Percentiles rank a stretch among this genome's conserved stretches.
Conservation (phyloP, 2,797 vertebrate species). For the Leptatherina wallacei region DNA sequence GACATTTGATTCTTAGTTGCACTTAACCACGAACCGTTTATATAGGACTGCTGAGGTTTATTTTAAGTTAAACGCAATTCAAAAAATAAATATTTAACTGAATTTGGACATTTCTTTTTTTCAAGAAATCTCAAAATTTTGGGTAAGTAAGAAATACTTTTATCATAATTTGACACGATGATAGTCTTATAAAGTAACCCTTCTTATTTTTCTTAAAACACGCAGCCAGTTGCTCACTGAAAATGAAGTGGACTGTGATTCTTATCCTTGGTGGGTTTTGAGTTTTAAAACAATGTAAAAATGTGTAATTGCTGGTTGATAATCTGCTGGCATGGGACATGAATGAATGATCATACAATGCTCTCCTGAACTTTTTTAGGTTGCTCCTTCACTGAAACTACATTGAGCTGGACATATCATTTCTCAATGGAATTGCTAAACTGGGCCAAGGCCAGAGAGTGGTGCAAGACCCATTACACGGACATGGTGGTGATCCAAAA, state of each 20-base stretch:
- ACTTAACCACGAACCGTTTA: background rate
- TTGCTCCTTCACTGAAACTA: constrained; percentile 30
- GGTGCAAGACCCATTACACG: constrained; percentile 61
- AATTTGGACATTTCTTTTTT: background rate
- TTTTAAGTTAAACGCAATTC: background rate
- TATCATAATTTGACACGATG: background rate
- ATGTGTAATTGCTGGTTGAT: background rate
- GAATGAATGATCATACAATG: background rate
- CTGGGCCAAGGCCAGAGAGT: constrained; percentile 69
- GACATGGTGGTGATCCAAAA: constrained; percentile 81
- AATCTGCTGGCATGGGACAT: background rate
- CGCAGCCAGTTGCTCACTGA: background rate
- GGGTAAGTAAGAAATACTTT: constrained; percentile 13
- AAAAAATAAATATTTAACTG: constrained; percentile 8
- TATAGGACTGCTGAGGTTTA: background rate
- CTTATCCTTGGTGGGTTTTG: constrained; percentile 64
- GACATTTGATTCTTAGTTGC: background rate
- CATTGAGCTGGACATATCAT: constrained; percentile 75
- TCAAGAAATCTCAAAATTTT: background rate
- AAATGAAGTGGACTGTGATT: constrained; percentile 60
- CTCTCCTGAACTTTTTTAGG: constrained; percentile 37
- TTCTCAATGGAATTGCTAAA: constrained; percentile 18
- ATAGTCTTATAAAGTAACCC: background rate
- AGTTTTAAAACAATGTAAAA: background rate
- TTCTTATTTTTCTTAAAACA: constrained; percentile 5